These are phyloP conservation scores for Spongilla lacustris DNA, from an alignment of 37 sponge, comb jelly and placozoan species.

Conservation along the genomic window DNA sequence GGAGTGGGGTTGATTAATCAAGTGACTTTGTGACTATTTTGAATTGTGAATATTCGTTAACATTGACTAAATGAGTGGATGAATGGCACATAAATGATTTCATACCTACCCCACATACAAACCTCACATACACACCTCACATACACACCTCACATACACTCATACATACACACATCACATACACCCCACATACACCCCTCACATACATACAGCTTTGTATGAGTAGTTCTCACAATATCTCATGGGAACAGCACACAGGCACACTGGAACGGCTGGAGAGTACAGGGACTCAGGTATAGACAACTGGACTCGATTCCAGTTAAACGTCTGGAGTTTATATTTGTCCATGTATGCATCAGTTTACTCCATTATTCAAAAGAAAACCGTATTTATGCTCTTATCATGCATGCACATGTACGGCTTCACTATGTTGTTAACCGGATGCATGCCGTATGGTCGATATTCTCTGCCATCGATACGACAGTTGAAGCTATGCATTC, in stretches of 20 bases:
- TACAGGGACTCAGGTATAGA: background rate
- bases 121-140: background rate
- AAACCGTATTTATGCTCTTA: too few species aligned
- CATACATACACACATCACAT: background rate
- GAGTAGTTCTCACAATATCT: background rate
- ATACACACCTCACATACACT: too few species aligned
- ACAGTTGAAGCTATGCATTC: too few species aligned
- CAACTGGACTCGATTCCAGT: background rate
- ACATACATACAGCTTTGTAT: background rate
- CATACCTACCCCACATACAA: background rate
- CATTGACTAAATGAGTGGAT: background rate
- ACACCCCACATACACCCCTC: background rate
- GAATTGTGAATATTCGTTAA: too few species aligned
- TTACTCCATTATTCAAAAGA: too few species aligned
- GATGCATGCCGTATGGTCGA: too few species aligned
- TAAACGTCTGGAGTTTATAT: background rate
- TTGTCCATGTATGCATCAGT: too few species aligned
- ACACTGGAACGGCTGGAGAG: background rate
- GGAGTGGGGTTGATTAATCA: too few species aligned
- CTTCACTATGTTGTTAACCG: too few species aligned
- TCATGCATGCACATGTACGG: too few species aligned
- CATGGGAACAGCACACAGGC: background rate
- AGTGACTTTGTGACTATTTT: too few species aligned
- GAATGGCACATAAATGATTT: background rate
- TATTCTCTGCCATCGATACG: too few species aligned